These are phyloP conservation scores for Cremastobaeus sp. DNA, from an alignment of 2,888 invertebrate genomes.

Conservation along the genomic window DNA sequence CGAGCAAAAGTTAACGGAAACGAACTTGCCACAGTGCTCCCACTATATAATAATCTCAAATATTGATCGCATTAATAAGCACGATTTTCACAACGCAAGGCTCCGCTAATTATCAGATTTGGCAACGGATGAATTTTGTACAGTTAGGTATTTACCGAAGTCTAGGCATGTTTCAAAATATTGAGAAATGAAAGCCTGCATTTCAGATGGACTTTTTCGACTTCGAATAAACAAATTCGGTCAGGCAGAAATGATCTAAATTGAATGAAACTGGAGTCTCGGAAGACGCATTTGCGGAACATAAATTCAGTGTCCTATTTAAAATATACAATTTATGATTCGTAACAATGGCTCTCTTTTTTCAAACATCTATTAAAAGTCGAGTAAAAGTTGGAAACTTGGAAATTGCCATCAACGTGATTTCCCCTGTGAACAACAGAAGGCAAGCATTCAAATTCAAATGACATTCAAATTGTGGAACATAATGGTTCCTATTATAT, in stretches of 20 bases:
- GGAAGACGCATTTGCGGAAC: conserved; percentile 14
- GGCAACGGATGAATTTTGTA: no score
- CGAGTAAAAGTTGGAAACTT: conserved; percentile 52
- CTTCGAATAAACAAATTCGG: not conserved
- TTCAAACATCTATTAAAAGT: conserved; percentile 46
- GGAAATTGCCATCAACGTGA: conserved; percentile 44
- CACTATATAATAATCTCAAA: conserved; percentile 40
- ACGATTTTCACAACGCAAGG: no score
- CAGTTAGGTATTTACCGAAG: no score
- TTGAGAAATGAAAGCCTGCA: no score
- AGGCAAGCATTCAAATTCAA: conserved; percentile 57
- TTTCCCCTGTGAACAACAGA: conserved; percentile 54
- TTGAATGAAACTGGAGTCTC: not conserved
- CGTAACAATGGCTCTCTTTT: conserved; percentile 32
- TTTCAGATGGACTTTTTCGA: not conserved
- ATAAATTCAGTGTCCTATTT: conserved; percentile 33
- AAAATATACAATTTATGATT: conserved; percentile 46
- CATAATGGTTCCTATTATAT: conserved; percentile 55
- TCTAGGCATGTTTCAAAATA: no score
- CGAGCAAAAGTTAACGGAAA: conserved; percentile 35
- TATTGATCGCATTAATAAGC: no score
- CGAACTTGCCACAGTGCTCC: conserved; percentile 21
- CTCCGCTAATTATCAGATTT: no score
- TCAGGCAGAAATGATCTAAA: not conserved
- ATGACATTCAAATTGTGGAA: conserved; percentile 57